Evolutionary conservation across 1,140 invertebrate species (phyloP).

Genomic region (Lordiphosa collinella): DNA sequence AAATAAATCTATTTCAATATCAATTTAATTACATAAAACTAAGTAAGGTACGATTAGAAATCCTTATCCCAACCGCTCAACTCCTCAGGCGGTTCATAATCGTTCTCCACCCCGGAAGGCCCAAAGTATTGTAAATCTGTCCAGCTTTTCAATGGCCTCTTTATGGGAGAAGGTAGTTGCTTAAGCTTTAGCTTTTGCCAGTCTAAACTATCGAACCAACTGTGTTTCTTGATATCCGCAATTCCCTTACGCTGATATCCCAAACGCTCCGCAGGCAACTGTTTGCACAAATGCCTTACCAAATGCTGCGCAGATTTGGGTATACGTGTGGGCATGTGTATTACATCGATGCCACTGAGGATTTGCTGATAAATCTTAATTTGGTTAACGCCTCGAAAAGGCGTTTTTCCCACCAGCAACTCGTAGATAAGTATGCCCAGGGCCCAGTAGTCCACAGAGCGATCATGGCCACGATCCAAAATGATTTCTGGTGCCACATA

Average conservation of each 20-base stretch:
- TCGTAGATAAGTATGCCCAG: slow-evolving; percentile 96
- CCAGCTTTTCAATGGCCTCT: slow-evolving; percentile 85
- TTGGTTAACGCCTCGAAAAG: slow-evolving; percentile 93
- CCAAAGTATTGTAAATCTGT: slow-evolving; percentile 86
- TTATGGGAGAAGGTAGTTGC: slow-evolving; percentile 86
- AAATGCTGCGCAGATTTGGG: slow-evolving; percentile 89
- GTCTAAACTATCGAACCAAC: slow-evolving; percentile 96
- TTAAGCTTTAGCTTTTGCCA: slow-evolving; percentile 90
- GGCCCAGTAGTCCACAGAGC: slow-evolving; percentile 97
- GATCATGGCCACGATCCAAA: slow-evolving; percentile 95
- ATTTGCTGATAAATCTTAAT: slow-evolving; percentile 99
- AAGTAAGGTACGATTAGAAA: slow-evolving; percentile 78
- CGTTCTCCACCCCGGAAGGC: slow-evolving; percentile 82
- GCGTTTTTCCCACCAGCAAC: slow-evolving; percentile 94
- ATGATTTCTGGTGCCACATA: slow-evolving; percentile 97
- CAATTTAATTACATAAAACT: neutral
- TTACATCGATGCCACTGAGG: slow-evolving; percentile 91
- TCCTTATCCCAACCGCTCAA: slow-evolving; percentile 86
- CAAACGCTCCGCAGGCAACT: slow-evolving; percentile 93
- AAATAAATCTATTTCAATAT: neutral
- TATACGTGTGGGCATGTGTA: slow-evolving; percentile 90
- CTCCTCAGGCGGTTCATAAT: slow-evolving; percentile 84
- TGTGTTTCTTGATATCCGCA: slow-evolving; percentile 94
- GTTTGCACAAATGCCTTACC: slow-evolving; percentile 92
- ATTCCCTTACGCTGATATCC: slow-evolving; percentile 95